Conservation (phyloP, 2,888 invertebrate genomes). For the Matsumyia berberina region DNA sequence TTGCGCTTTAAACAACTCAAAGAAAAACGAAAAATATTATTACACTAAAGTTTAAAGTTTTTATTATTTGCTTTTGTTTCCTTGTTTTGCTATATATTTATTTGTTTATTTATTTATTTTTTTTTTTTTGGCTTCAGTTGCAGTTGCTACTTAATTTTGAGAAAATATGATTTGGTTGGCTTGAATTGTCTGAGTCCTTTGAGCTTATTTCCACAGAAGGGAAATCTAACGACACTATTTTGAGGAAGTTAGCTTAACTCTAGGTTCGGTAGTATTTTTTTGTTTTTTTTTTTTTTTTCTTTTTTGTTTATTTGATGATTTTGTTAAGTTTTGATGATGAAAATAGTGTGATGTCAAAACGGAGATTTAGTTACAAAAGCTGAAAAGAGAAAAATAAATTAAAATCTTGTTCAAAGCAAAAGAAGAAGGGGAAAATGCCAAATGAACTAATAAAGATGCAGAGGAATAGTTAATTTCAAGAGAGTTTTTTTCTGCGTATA, state of each 20-base stretch:
- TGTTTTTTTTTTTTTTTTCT: slow-evolving; percentile 77
- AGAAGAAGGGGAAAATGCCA: not conserved
- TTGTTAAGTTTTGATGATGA: slow-evolving; percentile 84
- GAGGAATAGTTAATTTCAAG: no score
- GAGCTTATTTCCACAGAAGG: slow-evolving; percentile 63
- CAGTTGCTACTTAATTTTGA: slow-evolving; percentile 73
- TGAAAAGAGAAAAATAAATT: slow-evolving; percentile 78
- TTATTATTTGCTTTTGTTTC: slow-evolving; percentile 42
- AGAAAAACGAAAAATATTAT: slow-evolving; percentile 44
- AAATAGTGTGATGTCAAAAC: slow-evolving; percentile 84
- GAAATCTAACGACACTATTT: slow-evolving; percentile 70
- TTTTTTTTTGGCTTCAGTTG: slow-evolving; percentile 74
- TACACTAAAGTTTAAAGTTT: slow-evolving; percentile 66
- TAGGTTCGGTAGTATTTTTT: slow-evolving; percentile 80
- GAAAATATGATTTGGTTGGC: slow-evolving; percentile 71
- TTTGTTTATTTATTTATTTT: slow-evolving; percentile 38
- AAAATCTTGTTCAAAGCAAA: slow-evolving; percentile 73
- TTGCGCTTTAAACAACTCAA: slow-evolving; percentile 44
- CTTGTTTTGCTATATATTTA: slow-evolving; percentile 47
- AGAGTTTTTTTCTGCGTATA: no score
- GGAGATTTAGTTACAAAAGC: slow-evolving; percentile 85
- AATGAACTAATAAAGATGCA: not conserved
- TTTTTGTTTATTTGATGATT: slow-evolving; percentile 77
- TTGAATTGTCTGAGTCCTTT: slow-evolving; percentile 65
- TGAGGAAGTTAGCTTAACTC: slow-evolving; percentile 73